Evolutionary conservation across 2,113 vertebrate genomes (phyloP).

Genomic region (Macheiramphus alcinus): DNA sequence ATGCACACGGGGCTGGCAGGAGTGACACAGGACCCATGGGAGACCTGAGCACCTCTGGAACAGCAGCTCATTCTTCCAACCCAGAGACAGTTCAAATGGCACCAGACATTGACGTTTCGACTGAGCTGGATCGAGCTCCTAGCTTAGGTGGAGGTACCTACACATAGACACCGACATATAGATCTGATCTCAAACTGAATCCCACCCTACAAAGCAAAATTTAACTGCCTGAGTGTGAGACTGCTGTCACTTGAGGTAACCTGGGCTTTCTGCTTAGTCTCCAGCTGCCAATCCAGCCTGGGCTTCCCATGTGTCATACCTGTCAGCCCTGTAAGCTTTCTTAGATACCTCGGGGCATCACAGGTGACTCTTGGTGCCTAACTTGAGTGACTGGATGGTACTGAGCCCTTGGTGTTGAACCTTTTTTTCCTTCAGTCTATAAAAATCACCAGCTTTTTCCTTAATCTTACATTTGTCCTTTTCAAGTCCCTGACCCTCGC

Average conservation of each 20-base stretch:
- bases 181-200: background rate
- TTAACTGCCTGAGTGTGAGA: background rate
- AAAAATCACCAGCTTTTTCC: background rate
- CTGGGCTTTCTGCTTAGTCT: background rate
- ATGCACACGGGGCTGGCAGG: background rate
- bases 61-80: background rate
- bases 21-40: background rate
- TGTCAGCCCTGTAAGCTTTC: background rate
- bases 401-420: background rate
- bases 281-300: background rate
- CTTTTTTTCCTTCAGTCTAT: background rate
- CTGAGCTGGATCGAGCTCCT: background rate
- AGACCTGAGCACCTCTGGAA: background rate
- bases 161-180: background rate
- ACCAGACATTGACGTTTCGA: background rate
- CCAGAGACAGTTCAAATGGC: background rate
- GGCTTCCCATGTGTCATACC: background rate
- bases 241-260: background rate
- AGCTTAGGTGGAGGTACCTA: background rate
- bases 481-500: background rate
- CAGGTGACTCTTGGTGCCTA: background rate
- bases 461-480: background rate
- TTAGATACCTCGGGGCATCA: background rate
- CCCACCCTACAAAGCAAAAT: background rate
- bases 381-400: background rate